phyloP scores from a whole-genome alignment of 2,113 vertebrate genomes.

The Malurus elegans region DNA sequence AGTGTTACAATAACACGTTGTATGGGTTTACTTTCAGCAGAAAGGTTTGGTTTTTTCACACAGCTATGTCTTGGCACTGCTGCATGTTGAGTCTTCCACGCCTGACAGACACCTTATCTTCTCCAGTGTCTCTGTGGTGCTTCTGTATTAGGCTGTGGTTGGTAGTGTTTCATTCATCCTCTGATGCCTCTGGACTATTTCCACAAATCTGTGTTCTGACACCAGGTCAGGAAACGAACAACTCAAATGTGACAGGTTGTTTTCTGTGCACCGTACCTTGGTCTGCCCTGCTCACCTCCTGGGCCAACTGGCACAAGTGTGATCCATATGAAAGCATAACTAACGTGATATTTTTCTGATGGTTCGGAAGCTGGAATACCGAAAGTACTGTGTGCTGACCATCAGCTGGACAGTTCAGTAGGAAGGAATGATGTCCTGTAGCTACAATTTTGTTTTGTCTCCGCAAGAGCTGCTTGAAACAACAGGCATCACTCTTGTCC shows the following conservation, averaged over 20 bases:
- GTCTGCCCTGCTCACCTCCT: background rate
- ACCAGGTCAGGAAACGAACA: background rate
- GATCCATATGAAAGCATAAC: background rate
- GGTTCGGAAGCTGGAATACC: background rate
- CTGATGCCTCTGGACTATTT: background rate
- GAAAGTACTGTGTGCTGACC: background rate
- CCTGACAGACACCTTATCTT: background rate
- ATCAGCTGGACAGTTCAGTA: background rate
- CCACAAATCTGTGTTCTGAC: background rate
- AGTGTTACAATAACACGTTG: background rate
- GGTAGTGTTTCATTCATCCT: background rate
- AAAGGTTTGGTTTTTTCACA: conserved; percentile 2
- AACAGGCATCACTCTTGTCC: background rate
- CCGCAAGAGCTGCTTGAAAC: background rate
- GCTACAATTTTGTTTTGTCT: background rate
- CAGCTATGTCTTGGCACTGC: background rate
- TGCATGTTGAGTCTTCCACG: background rate
- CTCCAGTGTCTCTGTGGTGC: background rate
- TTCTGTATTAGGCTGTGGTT: background rate
- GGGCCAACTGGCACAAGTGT: background rate
- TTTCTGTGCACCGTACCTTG: background rate
- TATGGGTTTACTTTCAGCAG: background rate
- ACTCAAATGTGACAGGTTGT: background rate
- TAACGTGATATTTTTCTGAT: background rate
- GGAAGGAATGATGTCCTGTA: conserved; percentile 1